Evolutionary conservation across 2,888 invertebrate genomes (phyloP), one percentile per base, ranked within the genome.

Genomic region (Beris chalybata): DNA sequence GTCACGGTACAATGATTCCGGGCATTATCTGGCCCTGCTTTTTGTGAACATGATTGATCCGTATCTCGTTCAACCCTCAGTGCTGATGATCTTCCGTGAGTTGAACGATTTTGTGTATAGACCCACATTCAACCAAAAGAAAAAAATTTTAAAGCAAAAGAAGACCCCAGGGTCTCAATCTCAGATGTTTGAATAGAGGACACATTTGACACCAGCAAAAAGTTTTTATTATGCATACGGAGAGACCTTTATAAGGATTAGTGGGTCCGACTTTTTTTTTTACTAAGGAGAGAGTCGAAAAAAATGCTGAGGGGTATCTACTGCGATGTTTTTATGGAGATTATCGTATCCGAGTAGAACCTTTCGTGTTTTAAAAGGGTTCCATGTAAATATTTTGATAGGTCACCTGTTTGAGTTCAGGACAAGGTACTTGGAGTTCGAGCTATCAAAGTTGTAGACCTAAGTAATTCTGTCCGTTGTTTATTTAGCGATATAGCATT

Each of bases 321-420:
- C 56, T 66, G 4, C 38, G 13, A 15, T 56, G 55, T 56, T 56
- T 56, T 56, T 56, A 56, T 22, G 38, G 22, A 32, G 55, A 56
- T 56, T 56, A 56, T 32, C 55, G 43, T 56, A 56, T 56, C 55
- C 11, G 38, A 13, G 15, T 13, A 15, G 38, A 15, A 43, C 55
- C 13, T 5, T 15, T 15, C 43, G n/a, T 56, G 32, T 12, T 38
- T 22, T 29, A 47, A 58, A 58, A 47, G 58, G 58, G 45, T 67
- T 64, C 57, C 47, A 38, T 57, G 58, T 61, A 67, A 67, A 67
- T 67, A 67, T 67, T 67, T 53, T 67, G 67, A 58, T 64, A 64
- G 64, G 58, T 67, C 57, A 67, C 64, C 67, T 67, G 67, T 58
- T 61, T 45, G 32, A 47, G 58, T 45, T 58, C 7, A 15, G 38